phyloP scores from a whole-genome alignment of 1,140 invertebrate genomes.

The Bombus ignitus region DNA sequence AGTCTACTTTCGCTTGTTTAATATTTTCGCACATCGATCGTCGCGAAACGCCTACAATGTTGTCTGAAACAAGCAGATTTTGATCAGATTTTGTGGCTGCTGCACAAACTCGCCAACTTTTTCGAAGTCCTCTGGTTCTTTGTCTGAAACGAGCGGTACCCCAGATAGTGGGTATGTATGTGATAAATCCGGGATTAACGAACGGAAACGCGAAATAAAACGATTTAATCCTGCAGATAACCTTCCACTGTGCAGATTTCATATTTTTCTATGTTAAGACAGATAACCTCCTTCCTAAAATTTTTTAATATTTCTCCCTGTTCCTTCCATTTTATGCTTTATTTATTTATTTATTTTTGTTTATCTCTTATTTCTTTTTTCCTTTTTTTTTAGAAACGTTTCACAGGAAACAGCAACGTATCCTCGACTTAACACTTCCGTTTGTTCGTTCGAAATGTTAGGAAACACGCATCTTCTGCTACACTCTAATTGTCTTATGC shows the following conservation, averaged over 20 bases:
- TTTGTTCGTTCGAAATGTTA: not conserved
- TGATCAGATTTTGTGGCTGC: not conserved
- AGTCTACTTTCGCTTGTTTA: too few species aligned
- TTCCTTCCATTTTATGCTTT: too few species aligned
- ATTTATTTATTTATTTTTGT: too few species aligned
- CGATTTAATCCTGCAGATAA: not conserved
- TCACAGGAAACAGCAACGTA: not conserved
- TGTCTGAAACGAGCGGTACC: not conserved
- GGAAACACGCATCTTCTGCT: too few species aligned
- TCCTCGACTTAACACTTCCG: too few species aligned
- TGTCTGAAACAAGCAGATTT: not conserved
- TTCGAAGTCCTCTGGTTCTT: not conserved
- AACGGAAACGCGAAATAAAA: not conserved
- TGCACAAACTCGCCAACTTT: not conserved
- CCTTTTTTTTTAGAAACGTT: not conserved
- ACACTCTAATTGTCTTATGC: too few species aligned
- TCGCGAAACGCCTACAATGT: not conserved
- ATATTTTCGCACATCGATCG: too few species aligned
- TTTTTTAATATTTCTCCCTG: not conserved
- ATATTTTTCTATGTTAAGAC: not conserved
- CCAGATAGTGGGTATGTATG: slow-evolving; percentile 5
- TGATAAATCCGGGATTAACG: slow-evolving; percentile 19
- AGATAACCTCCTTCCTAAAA: not conserved
- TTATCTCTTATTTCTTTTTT: too few species aligned
- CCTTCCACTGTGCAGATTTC: not conserved